A percentile compares a stretch with the other conserved stretches of the same genome.
phyloP scores from a whole-genome alignment of 2,888 invertebrate genomes.

The Synanthedon andrenaeformis region DNA sequence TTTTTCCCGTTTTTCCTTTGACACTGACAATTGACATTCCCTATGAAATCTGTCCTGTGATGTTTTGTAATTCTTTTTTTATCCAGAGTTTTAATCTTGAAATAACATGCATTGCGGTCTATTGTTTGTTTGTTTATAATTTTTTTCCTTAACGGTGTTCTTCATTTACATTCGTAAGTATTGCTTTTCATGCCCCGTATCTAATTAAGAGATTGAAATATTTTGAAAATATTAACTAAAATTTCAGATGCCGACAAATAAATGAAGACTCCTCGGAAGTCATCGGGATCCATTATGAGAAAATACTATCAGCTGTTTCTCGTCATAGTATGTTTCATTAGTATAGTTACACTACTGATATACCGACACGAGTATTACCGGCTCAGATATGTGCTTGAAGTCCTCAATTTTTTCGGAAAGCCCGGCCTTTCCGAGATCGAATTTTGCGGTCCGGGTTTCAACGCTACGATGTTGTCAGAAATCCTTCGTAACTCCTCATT shows the following conservation, averaged over 20 bases:
- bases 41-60: no score
- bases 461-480: slow-evolving; percentile 61
- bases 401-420: slow-evolving; percentile 87
- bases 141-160: no score
- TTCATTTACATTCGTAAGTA: no score
- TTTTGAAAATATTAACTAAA: no score
- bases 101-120: no score
- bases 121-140: no score
- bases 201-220: no score
- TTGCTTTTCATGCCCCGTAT: no score
- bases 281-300: slow-evolving; percentile 72
- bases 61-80: no score
- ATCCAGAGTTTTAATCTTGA: no score
- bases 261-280: slow-evolving; percentile 54
- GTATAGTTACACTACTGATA: slow-evolving; percentile 80
- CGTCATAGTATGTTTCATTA: slow-evolving; percentile 77
- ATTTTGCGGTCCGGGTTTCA: slow-evolving; percentile 65
- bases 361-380: slow-evolving; percentile 90
- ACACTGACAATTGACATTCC: no score
- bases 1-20: no score
- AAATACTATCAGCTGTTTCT: slow-evolving; percentile 86
- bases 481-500: slow-evolving; percentile 62
- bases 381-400: slow-evolving; percentile 84
- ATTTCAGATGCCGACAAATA: slow-evolving; percentile 14
- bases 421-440: slow-evolving; percentile 69